These are phyloP conservation scores for Trachythela sp. DNA, from an alignment of 64 coral and sea anemone species.

Conservation along the genomic window DNA sequence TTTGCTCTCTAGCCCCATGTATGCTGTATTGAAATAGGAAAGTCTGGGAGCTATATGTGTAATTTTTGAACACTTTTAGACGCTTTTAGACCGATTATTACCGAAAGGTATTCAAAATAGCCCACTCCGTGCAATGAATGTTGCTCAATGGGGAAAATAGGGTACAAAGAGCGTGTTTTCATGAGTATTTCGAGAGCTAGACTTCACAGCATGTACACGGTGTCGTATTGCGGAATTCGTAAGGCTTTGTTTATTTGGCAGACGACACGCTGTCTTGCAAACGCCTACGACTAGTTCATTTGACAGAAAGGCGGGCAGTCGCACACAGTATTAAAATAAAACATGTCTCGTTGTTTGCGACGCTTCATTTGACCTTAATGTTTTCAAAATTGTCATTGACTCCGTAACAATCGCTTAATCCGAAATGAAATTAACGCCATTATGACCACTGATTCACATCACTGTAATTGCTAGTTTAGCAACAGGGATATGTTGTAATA, in stretches of 20 bases:
- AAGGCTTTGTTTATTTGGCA: background rate
- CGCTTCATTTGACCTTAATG: constrained; percentile 14
- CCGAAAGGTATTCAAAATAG: background rate
- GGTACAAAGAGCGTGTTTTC: background rate
- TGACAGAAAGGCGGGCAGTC: constrained; percentile 11
- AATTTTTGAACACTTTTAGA: background rate
- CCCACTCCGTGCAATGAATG: background rate
- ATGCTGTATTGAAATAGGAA: background rate
- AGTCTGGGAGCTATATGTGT: background rate
- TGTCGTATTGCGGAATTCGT: constrained; percentile 10
- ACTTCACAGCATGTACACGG: background rate
- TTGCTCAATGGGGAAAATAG: background rate
- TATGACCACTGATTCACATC: background rate
- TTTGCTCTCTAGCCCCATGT: background rate
- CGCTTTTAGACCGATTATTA: background rate
- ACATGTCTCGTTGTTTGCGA: constrained; percentile 9
- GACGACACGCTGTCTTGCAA: background rate
- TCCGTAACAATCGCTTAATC: constrained; percentile 14
- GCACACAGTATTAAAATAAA: constrained; percentile 13
- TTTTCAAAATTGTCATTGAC: constrained; percentile 28
- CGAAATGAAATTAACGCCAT: constrained; percentile 2
- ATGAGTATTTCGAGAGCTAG: background rate
- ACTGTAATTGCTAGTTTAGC: background rate
- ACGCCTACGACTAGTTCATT: background rate
- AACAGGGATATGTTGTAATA: background rate